Conservation (phyloP, 2,888 invertebrate genomes). For the Pocota personata region DNA sequence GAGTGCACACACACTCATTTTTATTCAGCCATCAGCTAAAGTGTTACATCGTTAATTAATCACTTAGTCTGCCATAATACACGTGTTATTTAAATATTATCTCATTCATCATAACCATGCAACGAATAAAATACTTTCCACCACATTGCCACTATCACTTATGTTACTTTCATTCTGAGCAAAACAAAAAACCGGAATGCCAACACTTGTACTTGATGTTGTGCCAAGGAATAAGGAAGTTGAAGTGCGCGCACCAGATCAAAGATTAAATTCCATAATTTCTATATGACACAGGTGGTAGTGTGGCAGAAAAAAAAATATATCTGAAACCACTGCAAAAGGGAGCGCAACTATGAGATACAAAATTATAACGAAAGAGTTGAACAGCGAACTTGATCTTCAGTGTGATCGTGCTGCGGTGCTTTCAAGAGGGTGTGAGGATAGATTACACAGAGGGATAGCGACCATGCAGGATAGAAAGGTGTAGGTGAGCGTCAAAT, state of each 20-base stretch:
- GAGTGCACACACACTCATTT: not conserved
- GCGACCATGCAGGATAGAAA: conserved; percentile 31
- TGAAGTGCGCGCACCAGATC: conserved; percentile 14
- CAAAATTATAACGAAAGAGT: conserved; percentile 47
- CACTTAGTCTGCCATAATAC: conserved; percentile 4
- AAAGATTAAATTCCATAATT: conserved; percentile 55
- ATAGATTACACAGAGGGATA: not conserved
- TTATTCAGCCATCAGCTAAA: not conserved
- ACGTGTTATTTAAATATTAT: conserved; percentile 48
- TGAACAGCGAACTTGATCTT: conserved; percentile 64
- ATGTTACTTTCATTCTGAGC: conserved; percentile 39
- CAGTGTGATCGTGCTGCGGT: conserved; percentile 26
- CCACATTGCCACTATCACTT: conserved; percentile 11
- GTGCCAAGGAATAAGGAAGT: conserved; percentile 53
- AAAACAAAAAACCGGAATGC: conserved; percentile 38
- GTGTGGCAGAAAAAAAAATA: not conserved
- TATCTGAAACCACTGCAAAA: not conserved
- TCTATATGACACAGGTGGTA: conserved; percentile 19
- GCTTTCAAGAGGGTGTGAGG: not conserved
- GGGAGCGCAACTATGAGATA: conserved; percentile 29
- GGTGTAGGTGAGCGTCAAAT: conserved; percentile 54
- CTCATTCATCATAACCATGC: conserved; percentile 27
- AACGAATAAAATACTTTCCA: conserved; percentile 26
- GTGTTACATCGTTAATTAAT: conserved; percentile 51
- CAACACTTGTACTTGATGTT: conserved; percentile 17